These are phyloP conservation scores for Gymnodraco acuticeps DNA, from an alignment of 2,797 vertebrate species.

Conservation along the genomic window DNA sequence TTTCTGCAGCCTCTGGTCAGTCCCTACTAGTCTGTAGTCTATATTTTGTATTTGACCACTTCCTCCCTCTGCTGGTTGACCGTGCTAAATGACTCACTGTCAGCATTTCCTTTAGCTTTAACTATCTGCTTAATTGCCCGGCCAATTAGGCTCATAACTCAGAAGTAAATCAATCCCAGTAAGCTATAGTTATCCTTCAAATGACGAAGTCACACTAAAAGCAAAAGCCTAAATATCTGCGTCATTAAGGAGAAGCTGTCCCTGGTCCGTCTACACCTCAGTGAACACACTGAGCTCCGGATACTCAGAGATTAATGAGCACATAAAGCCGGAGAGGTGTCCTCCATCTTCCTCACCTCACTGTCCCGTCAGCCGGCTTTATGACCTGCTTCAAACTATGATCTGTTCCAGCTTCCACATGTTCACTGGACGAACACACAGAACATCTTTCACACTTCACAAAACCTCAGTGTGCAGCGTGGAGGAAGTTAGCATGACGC, in stretches of 20 bases:
- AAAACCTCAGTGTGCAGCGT: background rate
- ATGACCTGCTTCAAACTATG: conserved; percentile 27
- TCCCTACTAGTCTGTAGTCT: background rate
- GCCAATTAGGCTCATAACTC: background rate
- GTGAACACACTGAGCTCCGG: background rate
- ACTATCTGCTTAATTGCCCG: no score
- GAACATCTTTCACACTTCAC: background rate
- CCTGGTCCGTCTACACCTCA: background rate
- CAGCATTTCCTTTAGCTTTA: background rate
- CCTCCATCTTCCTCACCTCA: conserved; percentile 37
- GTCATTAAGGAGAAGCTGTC: no score
- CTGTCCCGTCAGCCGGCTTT: conserved; percentile 28
- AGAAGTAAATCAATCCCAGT: background rate
- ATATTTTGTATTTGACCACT: background rate
- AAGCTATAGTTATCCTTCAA: background rate
- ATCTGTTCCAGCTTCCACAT: conserved; percentile 22
- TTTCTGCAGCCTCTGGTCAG: background rate
- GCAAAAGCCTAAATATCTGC: no score
- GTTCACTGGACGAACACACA: background rate
- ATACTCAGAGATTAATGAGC: conserved; percentile 33
- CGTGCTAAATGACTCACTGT: background rate
- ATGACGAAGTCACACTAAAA: background rate
- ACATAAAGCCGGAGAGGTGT: conserved; percentile 15
- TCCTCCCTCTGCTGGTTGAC: background rate
- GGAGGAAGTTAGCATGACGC: background rate